These are phyloP conservation scores for Ischnus inquisitorius DNA, from an alignment of 2,888 invertebrate species.

Conservation along the genomic window DNA sequence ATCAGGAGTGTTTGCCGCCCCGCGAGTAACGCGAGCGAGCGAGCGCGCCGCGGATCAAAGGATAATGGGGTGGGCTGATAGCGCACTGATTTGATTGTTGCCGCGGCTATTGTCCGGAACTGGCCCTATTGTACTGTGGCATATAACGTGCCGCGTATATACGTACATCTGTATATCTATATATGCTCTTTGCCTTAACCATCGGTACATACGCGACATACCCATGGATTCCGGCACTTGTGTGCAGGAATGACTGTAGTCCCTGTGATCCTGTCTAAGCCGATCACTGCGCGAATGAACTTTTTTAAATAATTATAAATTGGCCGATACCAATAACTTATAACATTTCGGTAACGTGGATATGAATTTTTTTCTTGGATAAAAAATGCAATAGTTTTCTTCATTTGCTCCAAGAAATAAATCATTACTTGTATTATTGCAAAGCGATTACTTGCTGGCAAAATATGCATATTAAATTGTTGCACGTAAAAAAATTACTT, in stretches of 20 bases:
- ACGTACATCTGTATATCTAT: slow-evolving; percentile 9
- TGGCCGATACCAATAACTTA: too few relatives aligned
- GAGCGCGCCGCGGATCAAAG: slow-evolving; percentile 78
- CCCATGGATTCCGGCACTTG: slow-evolving; percentile 6
- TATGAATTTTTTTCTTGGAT: too few relatives aligned
- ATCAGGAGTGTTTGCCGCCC: slow-evolving; percentile 84
- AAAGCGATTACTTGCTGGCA: too few relatives aligned
- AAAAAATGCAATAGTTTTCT: too few relatives aligned
- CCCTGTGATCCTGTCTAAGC: too few relatives aligned
- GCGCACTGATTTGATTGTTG: slow-evolving; percentile 85
- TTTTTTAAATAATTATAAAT: too few relatives aligned
- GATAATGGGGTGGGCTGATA: slow-evolving; percentile 80
- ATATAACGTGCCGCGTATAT: slow-evolving; percentile 34
- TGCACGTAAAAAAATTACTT: too few relatives aligned
- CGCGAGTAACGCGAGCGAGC: slow-evolving; percentile 77
- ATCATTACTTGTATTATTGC: too few relatives aligned
- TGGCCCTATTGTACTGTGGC: slow-evolving; percentile 78
- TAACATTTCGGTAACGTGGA: too few relatives aligned
- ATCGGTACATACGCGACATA: slow-evolving; percentile 20
- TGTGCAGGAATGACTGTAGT: not conserved
- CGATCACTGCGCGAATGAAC: too few relatives aligned
- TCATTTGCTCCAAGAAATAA: too few relatives aligned
- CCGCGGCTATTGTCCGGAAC: slow-evolving; percentile 83
- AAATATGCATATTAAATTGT: too few relatives aligned
- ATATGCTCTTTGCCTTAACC: slow-evolving; percentile 1